Base-by-base conservation (phyloP, 2,888 invertebrate species). In the Spodoptera exigua region DNA sequence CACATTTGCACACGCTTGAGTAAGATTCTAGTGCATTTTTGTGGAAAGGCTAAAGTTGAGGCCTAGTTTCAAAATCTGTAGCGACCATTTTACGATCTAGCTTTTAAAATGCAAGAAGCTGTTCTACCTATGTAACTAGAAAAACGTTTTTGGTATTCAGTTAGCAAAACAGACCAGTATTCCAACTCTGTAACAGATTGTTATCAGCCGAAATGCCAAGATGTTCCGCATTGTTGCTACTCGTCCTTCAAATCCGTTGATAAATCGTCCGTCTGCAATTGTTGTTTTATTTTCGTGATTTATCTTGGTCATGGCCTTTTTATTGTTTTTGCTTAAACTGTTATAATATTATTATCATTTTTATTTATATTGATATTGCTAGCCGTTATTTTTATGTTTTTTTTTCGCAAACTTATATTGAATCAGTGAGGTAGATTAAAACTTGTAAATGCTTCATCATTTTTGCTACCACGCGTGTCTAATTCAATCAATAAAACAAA, bases 181-280 rank as follows among this genome's bases (percentile, higher is more conserved):
- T 74, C 49, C 43, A 37, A 35, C 34, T 62, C 46, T 49, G 57
- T 68, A 63, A 53, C 70, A 64, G 72, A 78, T 80, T 35, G 43
- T 75, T 73, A 78, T 76, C 69, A 27, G 32, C 36, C 39, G 69
- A 65, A 77, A 70, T 74, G 47, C 49, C 63, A 61, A 75, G 61
- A 74, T 65, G 67, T 81, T 81, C 81, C 82, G 79, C 78, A 71
- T 81, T 79, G 63, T 60, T 67, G 17, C 48, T 13, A 34, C 51
- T 16, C 13, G 70, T 71, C 78, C 74, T 79, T 78, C 70, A 74
- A 65, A 49, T 63, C 55, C 34, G 69, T 52, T 78, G 74, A 78
- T 68, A 66, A 75, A 81, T 76, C 53, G 62, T 58, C 63, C 61
- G 59, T 55, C 72, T 71, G 60, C 48, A 70, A 78, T 72, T 77